Conservation (phyloP, 2,888 invertebrate genomes). For the Cheiracanthium punctorium region DNA sequence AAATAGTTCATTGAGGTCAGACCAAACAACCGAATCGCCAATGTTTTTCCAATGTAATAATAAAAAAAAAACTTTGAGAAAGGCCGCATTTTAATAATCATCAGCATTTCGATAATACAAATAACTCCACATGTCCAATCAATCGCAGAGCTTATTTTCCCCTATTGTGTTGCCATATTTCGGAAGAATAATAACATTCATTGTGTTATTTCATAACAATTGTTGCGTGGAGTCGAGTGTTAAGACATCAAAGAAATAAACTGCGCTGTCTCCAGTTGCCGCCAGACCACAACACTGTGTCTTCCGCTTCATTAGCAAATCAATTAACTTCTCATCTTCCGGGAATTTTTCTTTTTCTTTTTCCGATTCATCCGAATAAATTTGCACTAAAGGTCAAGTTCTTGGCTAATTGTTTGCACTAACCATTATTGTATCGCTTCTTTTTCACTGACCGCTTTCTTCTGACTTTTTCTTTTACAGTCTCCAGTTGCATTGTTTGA, state of each 20-base stretch:
- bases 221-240: background rate
- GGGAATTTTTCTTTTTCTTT: background rate
- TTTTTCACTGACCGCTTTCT: background rate
- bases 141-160: background rate
- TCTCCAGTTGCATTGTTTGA: background rate
- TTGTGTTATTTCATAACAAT: background rate
- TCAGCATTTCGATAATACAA: background rate
- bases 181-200: background rate
- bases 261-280: background rate
- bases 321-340: conserved; percentile 13
- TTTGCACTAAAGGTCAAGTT: background rate
- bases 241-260: background rate
- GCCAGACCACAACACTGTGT: background rate
- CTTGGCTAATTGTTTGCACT: background rate
- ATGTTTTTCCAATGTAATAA: no score
- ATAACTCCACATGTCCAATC: background rate
- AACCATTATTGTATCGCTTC: background rate
- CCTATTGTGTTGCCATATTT: background rate
- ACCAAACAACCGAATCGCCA: no score
- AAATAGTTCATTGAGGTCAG: no score
- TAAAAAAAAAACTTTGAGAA: no score
- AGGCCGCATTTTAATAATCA: no score
- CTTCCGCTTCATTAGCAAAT: conserved; percentile 10
- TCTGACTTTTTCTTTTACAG: no score
- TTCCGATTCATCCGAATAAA: background rate